phyloP scores from a whole-genome alignment of 1,140 invertebrate species.

The Drosophila albomicans region DNA sequence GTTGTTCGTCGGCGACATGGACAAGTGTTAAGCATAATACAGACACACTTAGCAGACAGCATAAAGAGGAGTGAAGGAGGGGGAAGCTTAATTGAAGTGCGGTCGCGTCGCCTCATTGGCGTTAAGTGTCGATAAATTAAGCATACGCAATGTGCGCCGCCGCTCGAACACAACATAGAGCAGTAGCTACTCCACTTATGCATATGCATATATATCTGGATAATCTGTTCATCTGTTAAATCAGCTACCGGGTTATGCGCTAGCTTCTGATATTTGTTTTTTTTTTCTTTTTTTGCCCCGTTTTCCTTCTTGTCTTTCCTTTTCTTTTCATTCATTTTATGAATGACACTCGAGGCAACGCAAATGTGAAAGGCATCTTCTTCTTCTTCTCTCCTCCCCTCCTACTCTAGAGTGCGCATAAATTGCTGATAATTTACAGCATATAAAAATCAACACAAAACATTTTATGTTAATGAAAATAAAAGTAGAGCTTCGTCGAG shows the following conservation, averaged over 20 bases:
- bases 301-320: neutral
- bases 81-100: constrained; percentile 77
- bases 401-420: constrained; percentile 40
- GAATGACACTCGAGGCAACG: constrained; percentile 49
- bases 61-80: no score
- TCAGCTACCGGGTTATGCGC: constrained; percentile 36
- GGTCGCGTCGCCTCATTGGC: constrained; percentile 75
- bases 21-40: constrained; percentile 83
- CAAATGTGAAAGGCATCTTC: constrained; percentile 70
- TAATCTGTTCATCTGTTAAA: constrained; percentile 30
- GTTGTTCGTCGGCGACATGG: constrained; percentile 66
- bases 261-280: constrained; percentile 5
- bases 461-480: constrained; percentile 83
- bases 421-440: constrained; percentile 77
- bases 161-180: constrained; percentile 1
- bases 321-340: constrained; percentile 48
- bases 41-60: constrained; percentile 51
- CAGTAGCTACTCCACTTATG: constrained; percentile 6
- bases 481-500: constrained; percentile 56
- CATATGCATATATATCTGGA: constrained; percentile 18
- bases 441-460: constrained; percentile 83
- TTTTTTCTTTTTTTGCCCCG: neutral
- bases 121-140: constrained; percentile 84
- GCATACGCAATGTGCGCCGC: constrained; percentile 70
- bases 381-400: no score